Base-by-base conservation (phyloP, 2,113 vertebrate species). In the Toxotes chatareus region DNA sequence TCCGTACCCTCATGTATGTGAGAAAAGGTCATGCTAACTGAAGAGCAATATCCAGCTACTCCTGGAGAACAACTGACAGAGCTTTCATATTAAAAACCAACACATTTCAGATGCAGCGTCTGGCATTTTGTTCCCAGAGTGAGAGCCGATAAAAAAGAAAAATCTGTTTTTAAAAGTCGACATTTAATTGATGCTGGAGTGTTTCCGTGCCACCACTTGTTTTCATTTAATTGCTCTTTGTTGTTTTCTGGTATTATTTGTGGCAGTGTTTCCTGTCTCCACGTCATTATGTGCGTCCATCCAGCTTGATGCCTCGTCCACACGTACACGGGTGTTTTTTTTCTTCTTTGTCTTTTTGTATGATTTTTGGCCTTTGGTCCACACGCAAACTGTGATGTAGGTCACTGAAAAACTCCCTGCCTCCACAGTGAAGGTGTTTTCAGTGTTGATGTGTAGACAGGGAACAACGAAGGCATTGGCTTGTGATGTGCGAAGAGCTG, bases 151-250 rank as follows among this genome's bases (percentile, higher is more conserved):
- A 57, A 64, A 27, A 64, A 64, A 55, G 46, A 8, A 4, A 4
- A 72, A 70, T 79, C 38, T 19, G 51, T 38, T 57, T 57, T 56
- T 17, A 63, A 42, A 73, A 73, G 68, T 32, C 2, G 4, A 55
- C 27, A 23, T 64, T 74, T 67, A 79, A 85, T 63, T 62, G 75
- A 84, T 64, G 62, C 13, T 16, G 12, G 47, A 49, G 62, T 5
- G 31, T 60, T 66, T 19, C 44, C 27, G 55, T 0, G 17, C 40
- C 6, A 4, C 73, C 59, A 13, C 47, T 16, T 42, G n/a, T 10
- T 68, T 32, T 38, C 14, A 19, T 56, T 51, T 66, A 75, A 69
- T 62, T 44, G 61, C 66, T 76, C 7, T 67, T 72, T 60, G 47
- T 57, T 86, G 61, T 67, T 69, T 46, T 32, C 46, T 31, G 47